Conservation (phyloP, 2,888 invertebrate species). For the Drosophila stalkeri region DNA sequence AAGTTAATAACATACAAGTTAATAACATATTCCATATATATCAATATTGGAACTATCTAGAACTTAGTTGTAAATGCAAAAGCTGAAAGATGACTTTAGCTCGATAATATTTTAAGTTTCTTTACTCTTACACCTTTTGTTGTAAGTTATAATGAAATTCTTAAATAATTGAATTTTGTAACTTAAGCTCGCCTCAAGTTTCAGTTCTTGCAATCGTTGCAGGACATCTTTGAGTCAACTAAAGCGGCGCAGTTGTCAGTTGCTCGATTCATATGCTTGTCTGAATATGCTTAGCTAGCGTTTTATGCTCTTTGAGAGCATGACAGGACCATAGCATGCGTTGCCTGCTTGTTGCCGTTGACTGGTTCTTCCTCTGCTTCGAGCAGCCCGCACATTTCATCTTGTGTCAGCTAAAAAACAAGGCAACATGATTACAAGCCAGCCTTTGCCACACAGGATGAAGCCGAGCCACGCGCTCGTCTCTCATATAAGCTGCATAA, state of each 20-base stretch:
- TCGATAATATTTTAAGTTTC: background rate
- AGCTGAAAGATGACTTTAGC: background rate
- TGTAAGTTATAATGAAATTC: background rate
- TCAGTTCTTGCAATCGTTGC: conserved; percentile 35
- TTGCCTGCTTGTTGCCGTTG: conserved; percentile 3
- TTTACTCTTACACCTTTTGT: background rate
- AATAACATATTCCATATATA: no score
- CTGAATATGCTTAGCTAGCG: conserved; percentile 61
- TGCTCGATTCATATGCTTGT: conserved; percentile 18
- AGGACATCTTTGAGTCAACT: conserved; percentile 51
- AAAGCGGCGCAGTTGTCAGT: conserved; percentile 4
- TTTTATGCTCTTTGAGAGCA: conserved; percentile 54
- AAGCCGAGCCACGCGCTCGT: conserved; percentile 33
- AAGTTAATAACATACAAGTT: no score
- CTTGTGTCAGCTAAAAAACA: conserved; percentile 71
- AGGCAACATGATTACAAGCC: conserved; percentile 61
- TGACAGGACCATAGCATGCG: conserved; percentile 23
- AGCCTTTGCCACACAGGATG: conserved; percentile 34
- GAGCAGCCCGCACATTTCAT: conserved; percentile 34
- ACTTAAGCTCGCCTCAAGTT: conserved; percentile 9
- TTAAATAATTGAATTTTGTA: no score
- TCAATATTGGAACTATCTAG: no score
- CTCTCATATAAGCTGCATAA: conserved; percentile 51
- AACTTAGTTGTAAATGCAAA: background rate
- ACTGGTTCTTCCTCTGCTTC: background rate